Evolutionary conservation across 1,140 invertebrate species (phyloP).

Genomic region (Andricus grossulariae): DNA sequence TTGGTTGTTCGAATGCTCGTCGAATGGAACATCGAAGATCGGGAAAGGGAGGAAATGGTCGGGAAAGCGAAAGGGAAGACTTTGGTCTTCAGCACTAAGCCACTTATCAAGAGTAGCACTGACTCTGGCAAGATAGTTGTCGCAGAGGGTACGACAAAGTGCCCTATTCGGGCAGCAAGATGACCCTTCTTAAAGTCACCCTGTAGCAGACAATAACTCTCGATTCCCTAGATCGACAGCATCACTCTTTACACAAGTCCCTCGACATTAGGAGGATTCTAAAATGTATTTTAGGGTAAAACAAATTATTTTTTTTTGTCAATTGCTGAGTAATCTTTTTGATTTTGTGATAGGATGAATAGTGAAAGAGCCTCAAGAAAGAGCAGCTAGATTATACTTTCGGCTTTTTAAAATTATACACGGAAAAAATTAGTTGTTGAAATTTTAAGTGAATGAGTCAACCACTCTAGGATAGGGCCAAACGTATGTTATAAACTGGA

Average conservation of each 20-base stretch:
- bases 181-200: conserved; percentile 28
- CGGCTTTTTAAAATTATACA: too few relatives aligned
- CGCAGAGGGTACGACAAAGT: conserved; percentile 21
- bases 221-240: conserved; percentile 24
- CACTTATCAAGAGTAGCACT: conserved; percentile 23
- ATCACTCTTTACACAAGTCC: conserved; percentile 14
- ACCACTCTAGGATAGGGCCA: too few relatives aligned
- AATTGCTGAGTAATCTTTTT: background rate
- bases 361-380: too few relatives aligned
- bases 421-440: too few relatives aligned
- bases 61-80: background rate
- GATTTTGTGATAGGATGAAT: too few relatives aligned
- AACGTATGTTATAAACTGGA: too few relatives aligned
- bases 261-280: background rate
- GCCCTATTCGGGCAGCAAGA: conserved; percentile 13
- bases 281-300: background rate
- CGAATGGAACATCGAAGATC: background rate
- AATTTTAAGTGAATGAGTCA: too few relatives aligned
- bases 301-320: background rate
- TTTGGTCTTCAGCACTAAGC: conserved; percentile 13
- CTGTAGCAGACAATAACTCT: conserved; percentile 26
- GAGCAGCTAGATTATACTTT: too few relatives aligned
- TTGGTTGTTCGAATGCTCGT: background rate
- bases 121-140: conserved; percentile 20
- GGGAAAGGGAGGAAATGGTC: background rate